Evolutionary conservation across 2,113 vertebrate species (phyloP), one percentile per base, ranked within the genome.

Genomic region (Philantomba maxwellii): DNA sequence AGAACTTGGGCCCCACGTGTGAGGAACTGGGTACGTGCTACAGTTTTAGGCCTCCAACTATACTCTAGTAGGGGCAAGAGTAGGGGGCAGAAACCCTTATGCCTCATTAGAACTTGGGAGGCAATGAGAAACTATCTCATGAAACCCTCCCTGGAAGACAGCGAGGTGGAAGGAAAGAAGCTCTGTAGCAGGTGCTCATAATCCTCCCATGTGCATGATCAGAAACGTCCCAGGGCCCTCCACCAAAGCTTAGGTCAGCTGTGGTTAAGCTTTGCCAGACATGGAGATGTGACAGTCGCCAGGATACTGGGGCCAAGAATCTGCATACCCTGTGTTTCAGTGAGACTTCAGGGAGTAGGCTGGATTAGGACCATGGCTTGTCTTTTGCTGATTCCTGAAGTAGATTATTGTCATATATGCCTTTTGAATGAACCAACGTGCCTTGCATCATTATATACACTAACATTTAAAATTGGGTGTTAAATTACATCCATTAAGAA

Each of bases 11-110:
- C 0, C 1, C 28, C 14, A 4, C 0, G 0, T 10, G 62, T 19
- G 23, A 26, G 91, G 49, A 12, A 11, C 57, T 55, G 9, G 2
- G 10, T 23, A 9, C 0, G 0, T 21, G 39, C 70, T 17, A 36
- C 26, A 9, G 1, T 47, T 49, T 12, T 4, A 6, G 3, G 23
- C 80, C n/a, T 49, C 9, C 36, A 21, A 5, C 19, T 17, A 19
- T 12, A 6, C 8, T 43, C 8, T 1, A 8, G 6, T 17, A 4
- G 33, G 10, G 45, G 7, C 0, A 3, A 12, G 23, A 1, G 12
- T 23, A 3, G 16, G 5, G 16, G n/a, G 73, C 25, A 26, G 26
- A n/a, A 45, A 75, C 12, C 26, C 47, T 51, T 28, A 3, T 1
- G 17, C 17, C 9, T 23, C 25, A 28, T 5, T 12, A 43, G 60